A percentile compares a stretch with the other conserved stretches of the same genome.
Evolutionary conservation across 2,888 invertebrate species (phyloP).

Genomic region (Leucania comma): DNA sequence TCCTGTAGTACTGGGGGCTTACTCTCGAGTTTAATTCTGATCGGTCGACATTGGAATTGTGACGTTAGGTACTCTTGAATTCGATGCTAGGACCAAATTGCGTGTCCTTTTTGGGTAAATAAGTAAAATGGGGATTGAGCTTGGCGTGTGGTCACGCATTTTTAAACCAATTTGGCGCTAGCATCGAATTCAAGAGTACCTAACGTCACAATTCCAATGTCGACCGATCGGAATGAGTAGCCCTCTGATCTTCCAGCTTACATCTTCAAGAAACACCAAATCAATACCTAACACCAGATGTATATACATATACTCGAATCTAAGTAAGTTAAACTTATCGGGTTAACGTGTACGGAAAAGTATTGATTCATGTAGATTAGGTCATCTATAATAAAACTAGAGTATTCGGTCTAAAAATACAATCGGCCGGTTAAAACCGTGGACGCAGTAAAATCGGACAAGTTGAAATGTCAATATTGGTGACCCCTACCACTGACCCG

Average conservation of each 20-base stretch:
- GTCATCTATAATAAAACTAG: conserved; percentile 21
- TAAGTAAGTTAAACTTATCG: not conserved
- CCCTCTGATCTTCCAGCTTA: no score
- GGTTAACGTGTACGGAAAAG: not conserved
- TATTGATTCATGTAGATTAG: conserved; percentile 23
- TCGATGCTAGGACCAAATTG: no score
- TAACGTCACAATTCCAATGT: no score
- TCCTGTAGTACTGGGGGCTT: not conserved
- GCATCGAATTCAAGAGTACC: no score
- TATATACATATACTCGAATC: not conserved
- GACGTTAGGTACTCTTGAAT: no score
- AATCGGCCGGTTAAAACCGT: not conserved
- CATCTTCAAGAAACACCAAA: not conserved
- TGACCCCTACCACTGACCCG: conserved; percentile 2
- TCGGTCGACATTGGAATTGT: no score
- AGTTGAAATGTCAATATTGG: not conserved
- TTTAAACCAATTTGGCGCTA: no score
- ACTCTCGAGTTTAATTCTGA: no score
- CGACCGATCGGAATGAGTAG: no score
- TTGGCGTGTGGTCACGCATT: no score
- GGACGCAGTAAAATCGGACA: not conserved
- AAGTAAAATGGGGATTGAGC: no score
- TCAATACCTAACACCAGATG: not conserved
- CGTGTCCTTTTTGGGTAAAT: no score
- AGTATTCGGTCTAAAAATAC: conserved; percentile 9